These are phyloP conservation scores for Charanyca ferruginea DNA, from an alignment of 2,888 invertebrate genomes.

Conservation along the genomic window DNA sequence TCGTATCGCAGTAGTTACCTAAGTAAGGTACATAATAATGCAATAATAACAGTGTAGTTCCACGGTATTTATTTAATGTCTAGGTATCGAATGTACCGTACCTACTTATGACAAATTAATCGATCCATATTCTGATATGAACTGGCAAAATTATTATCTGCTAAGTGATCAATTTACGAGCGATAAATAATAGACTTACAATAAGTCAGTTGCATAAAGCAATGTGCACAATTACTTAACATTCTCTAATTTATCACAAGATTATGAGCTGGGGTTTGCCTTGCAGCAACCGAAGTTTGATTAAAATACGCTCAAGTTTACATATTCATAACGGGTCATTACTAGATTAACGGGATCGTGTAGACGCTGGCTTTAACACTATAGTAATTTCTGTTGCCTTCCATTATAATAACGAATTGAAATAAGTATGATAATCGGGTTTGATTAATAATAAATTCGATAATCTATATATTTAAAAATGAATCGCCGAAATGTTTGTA, in stretches of 20 bases:
- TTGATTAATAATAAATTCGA: constrained; percentile 21
- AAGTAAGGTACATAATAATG: constrained; percentile 19
- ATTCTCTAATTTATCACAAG: constrained; percentile 70
- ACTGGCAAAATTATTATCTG: constrained; percentile 37
- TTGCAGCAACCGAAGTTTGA: constrained; percentile 73
- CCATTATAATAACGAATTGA: constrained; percentile 23
- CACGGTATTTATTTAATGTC: constrained; percentile 8
- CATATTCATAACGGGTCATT: constrained; percentile 62
- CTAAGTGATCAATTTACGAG: constrained; percentile 53
- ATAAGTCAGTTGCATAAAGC: constrained; percentile 47
- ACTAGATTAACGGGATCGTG: constrained; percentile 48
- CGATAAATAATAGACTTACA: constrained; percentile 56
- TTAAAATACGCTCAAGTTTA: constrained; percentile 67
- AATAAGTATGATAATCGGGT: constrained; percentile 22
- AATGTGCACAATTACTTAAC: constrained; percentile 43
- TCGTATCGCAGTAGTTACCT: not conserved
- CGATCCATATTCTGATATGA: constrained; percentile 24
- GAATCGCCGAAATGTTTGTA: no score
- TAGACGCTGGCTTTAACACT: constrained; percentile 51
- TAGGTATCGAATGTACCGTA: not conserved
- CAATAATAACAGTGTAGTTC: constrained; percentile 32
- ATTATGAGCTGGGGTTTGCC: constrained; percentile 75
- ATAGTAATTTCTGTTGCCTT: constrained; percentile 24
- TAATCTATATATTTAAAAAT: no score
- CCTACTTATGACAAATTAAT: constrained; percentile 27